Evolutionary conservation across 1,140 invertebrate genomes (phyloP), one percentile per base, ranked within the genome.

Genomic region (Drosophila parvula): DNA sequence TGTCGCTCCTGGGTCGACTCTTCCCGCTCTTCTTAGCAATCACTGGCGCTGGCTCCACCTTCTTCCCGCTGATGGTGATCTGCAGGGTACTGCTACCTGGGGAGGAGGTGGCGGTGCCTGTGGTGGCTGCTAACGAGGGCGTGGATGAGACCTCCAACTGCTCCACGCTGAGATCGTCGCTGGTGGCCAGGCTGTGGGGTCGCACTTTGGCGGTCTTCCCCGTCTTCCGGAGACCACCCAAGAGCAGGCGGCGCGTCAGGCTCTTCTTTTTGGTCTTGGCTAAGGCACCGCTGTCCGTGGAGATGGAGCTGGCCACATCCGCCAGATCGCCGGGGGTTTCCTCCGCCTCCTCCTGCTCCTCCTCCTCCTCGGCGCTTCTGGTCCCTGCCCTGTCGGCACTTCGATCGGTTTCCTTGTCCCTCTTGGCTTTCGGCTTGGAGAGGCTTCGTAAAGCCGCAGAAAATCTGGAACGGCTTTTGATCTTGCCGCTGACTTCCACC

Each of bases 61-160:
- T 91, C 76, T 91, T 90, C 55, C 90, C 90, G 14, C 82, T 83
- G 50, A 91, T 91, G 63, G 90, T 91, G 62, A 91, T 91, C 73
- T 91, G 81, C 28, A 91, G 64, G 18, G 70, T 90, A 57, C 56
- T 76, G 74, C 73, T 78, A 67, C 76, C 55, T 44, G 75, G 58
- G 4, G 59, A 62, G 9, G 59, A 55, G 43, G 58, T 45, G 22
- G 41, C 50, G 18, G 59, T 50, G 34, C 28, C 59, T 59, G 34
- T 53, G 32, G 16, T 45, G 45, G 36, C 34, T 47, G 16, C 34
- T 27, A 32, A 55, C 34, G 51, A 55, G 14, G 61, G 34, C 11
- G 50, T 40, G 10, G 43, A 55, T 10, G 51, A 55, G 12, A 55
- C 60, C 12, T 40, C 70, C 10, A 59, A 48, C 14, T 73, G 78